phyloP scores from a whole-genome alignment of 2,113 vertebrate species.

The Odontesthes bonariensis region DNA sequence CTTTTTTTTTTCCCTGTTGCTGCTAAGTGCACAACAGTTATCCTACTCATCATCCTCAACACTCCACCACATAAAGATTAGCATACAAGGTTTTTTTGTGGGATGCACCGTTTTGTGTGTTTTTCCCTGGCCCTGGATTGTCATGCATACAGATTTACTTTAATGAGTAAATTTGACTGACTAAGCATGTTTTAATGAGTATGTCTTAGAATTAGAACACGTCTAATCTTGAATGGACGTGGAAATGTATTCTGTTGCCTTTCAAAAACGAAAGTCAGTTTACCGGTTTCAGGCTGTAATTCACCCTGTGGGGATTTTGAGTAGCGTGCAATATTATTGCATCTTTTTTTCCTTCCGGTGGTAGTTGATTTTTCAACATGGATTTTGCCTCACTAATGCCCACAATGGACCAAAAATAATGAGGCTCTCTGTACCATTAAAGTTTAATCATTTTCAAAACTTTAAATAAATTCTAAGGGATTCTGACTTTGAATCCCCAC shows the following conservation, averaged over 20 bases:
- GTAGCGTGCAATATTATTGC: no score
- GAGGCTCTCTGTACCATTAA: no score
- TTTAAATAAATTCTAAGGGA: no score
- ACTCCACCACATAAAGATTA: slow-evolving; percentile 3
- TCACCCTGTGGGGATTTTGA: no score
- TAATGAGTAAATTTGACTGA: slow-evolving; percentile 9
- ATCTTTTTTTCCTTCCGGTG: no score
- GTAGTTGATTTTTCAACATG: no score
- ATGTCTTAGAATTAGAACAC: background rate
- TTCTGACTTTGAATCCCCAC: no score
- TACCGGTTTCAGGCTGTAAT: no score
- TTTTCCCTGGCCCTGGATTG: slow-evolving; percentile 7
- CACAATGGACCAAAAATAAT: no score
- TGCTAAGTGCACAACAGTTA: slow-evolving; percentile 33
- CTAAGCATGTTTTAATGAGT: background rate
- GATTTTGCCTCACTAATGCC: no score
- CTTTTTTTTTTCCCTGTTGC: slow-evolving; percentile 42
- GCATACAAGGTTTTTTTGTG: background rate
- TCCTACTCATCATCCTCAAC: slow-evolving; percentile 10
- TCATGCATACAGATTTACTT: slow-evolving; percentile 1
- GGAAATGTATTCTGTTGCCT: background rate
- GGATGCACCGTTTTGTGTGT: background rate
- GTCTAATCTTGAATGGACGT: background rate
- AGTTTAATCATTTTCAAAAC: no score
- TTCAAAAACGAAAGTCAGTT: background rate